Base-by-base conservation (phyloP, 2,888 invertebrate genomes). In the Spodoptera littoralis region DNA sequence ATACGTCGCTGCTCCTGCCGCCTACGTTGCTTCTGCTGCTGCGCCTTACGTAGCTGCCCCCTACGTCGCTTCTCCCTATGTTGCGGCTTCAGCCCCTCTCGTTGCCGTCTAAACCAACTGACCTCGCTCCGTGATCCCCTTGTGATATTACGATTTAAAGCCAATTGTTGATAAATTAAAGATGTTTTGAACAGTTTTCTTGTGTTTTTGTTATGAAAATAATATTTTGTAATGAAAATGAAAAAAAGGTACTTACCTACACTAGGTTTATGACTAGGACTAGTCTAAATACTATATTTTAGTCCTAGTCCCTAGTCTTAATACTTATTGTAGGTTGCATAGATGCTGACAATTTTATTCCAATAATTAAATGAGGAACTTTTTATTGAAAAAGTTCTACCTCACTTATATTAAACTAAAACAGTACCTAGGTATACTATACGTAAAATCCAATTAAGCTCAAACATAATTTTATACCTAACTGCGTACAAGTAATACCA, bases 1-100 rank as follows among this genome's bases (percentile, higher is more conserved):
- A 3, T 94, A 92, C 83, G 90, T 93, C 2, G 92, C 92, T 4
- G 92, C 94, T 11, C 91, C 92, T 5, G 90, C 90, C 2, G 85
- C 91, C 0, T 90, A 90, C 67, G 88, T 90, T 1, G 90, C 88
- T 4, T 72, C 89, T 0, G 85, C 89, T n/a, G 76, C 89, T 11
- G 76, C 89, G 1, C 85, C 90, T 0, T 87, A 88, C 63, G 82
- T 88, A 81, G 60, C 81, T 51, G 73, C 83, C 4, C 78, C 83
- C 2, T 82, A 82, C 58, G 73, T 71, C 4, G 51, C 73, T 22
- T 67, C 67, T 2, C 82, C 85, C 0, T 87, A 86, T 61, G 76
- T 82, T 18, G 18, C 18, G 11, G 80, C 36, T 36, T 36, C 84
- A 4, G 79, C 87, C 6, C 73, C 77, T 13, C 76, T 78, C 30